Conservation (phyloP, 2,888 invertebrate genomes). For the Rambutsinella grinnellia region DNA sequence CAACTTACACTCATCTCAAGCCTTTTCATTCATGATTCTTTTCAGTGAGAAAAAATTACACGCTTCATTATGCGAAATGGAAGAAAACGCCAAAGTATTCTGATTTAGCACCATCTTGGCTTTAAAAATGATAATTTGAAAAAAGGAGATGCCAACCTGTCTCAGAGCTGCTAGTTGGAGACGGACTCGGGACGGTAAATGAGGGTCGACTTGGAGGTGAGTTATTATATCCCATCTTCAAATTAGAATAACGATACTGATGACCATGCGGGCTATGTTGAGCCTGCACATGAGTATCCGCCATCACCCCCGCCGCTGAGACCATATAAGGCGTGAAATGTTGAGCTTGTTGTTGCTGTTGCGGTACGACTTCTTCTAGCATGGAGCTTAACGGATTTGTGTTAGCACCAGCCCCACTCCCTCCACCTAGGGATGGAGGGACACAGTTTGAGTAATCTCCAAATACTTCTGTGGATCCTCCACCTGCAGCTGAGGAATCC, state of each 20-base stretch:
- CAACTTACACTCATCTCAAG: neutral
- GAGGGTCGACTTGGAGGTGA: constrained; percentile 73
- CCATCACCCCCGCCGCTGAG: constrained; percentile 67
- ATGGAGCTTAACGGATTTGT: constrained; percentile 46
- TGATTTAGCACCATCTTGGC: constrained; percentile 13
- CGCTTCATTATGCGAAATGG: constrained; percentile 35
- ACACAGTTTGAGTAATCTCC: constrained; percentile 51
- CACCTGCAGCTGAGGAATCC: constrained; percentile 74
- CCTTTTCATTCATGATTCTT: constrained; percentile 5
- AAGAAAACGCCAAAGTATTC: constrained; percentile 19
- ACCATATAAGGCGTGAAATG: constrained; percentile 57
- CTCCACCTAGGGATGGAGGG: constrained; percentile 19
- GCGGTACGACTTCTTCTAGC: constrained; percentile 52
- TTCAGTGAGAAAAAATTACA: constrained; percentile 41
- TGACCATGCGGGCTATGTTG: constrained; percentile 63
- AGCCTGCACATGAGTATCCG: constrained; percentile 68
- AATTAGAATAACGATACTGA: constrained; percentile 63
- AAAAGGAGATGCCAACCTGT: constrained; percentile 24
- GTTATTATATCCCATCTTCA: constrained; percentile 61
- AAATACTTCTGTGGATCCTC: constrained; percentile 46
- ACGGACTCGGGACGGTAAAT: constrained; percentile 89
- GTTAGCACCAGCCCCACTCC: constrained; percentile 16
- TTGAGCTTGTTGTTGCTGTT: constrained; percentile 43
- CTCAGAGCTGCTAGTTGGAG: constrained; percentile 75
- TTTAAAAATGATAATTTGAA: constrained; percentile 2